These are phyloP conservation scores for Pionites leucogaster DNA, from an alignment of 2,113 vertebrate genomes.

Conservation along the genomic window DNA sequence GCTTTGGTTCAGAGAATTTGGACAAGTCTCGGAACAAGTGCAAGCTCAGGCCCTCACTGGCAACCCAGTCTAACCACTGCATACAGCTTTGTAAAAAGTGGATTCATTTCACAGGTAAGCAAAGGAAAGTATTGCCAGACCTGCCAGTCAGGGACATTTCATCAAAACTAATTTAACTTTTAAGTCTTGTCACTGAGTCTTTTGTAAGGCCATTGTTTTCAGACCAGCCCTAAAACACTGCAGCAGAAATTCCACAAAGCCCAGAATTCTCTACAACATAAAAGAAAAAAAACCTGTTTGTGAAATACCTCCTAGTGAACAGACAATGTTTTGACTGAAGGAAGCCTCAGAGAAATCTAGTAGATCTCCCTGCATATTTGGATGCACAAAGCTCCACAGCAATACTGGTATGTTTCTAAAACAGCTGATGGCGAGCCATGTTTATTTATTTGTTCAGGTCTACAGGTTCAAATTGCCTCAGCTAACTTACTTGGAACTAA, in stretches of 20 bases:
- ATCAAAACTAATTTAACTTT: not conserved
- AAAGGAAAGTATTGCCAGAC: not conserved
- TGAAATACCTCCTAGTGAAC: not conserved
- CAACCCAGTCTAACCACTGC: not conserved
- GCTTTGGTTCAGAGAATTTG: not conserved
- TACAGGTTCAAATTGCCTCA: constrained; percentile 39
- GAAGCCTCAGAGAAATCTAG: not conserved
- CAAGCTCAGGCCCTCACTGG: not conserved
- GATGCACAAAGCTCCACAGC: not conserved
- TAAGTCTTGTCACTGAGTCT: not conserved
- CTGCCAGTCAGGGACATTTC: not conserved
- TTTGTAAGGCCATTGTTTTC: not conserved
- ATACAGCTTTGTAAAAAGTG: not conserved
- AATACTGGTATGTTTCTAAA: not conserved
- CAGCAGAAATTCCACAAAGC: not conserved
- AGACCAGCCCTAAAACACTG: not conserved
- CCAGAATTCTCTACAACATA: not conserved
- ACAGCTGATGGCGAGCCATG: not conserved
- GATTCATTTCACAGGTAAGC: accelerated
- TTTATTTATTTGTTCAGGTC: constrained; percentile 40
- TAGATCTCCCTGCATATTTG: not conserved
- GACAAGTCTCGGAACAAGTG: not conserved
- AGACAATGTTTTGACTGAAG: not conserved
- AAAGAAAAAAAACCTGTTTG: not conserved
- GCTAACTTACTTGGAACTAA: constrained; percentile 51